Evolutionary conservation across 2,113 vertebrate genomes (phyloP).

Genomic region (Peucedramus taeniatus): DNA sequence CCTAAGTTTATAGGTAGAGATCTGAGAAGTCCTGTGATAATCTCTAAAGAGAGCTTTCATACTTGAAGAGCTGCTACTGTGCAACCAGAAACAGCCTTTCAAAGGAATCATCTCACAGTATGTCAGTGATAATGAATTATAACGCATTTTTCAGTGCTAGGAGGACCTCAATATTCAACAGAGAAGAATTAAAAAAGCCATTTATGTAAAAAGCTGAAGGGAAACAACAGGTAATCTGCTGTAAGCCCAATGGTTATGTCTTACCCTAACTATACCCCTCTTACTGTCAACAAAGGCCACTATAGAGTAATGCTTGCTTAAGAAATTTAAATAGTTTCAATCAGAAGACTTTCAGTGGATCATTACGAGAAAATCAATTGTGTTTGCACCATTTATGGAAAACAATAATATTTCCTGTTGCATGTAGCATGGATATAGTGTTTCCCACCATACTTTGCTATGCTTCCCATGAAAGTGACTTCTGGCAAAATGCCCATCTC

Average conservation of each 20-base stretch:
- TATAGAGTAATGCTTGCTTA: neutral
- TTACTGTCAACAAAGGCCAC: neutral
- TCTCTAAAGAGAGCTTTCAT: neutral
- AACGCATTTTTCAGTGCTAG: neutral
- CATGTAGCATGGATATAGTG: neutral
- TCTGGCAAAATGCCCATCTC: neutral
- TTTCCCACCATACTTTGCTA: neutral
- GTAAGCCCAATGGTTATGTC: neutral
- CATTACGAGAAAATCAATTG: neutral
- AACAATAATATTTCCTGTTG: constrained; percentile 9
- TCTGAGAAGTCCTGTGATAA: neutral
- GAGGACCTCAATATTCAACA: neutral
- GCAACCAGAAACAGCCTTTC: neutral
- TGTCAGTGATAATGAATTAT: neutral
- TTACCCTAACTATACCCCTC: neutral
- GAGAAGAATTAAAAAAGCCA: neutral
- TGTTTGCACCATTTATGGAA: neutral
- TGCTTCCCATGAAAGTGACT: neutral
- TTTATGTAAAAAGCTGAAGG: neutral
- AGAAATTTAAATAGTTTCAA: neutral
- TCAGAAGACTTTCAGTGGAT: neutral
- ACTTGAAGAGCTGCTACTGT: neutral
- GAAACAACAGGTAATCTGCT: neutral
- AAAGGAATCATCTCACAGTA: neutral
- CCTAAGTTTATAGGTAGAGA: neutral